Base-by-base conservation (phyloP, 2,888 invertebrate species). In the Megastigmus dorsalis region DNA sequence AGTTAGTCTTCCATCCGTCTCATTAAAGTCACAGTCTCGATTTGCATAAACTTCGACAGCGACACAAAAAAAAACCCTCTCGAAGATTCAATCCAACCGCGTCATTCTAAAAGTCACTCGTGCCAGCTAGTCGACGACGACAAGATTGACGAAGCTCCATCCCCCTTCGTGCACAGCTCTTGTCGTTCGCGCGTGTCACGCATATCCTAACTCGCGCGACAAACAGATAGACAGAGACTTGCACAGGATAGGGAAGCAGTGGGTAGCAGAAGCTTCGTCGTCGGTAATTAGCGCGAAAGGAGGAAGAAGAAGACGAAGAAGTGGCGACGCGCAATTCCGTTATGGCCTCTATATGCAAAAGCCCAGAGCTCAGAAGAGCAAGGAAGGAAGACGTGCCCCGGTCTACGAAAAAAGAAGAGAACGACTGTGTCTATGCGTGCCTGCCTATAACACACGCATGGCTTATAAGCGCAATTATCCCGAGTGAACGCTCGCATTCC, bases 91-190 rank as follows among this genome's bases (percentile, higher is more conserved):
- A 43, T n/a, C 13, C 3, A 38, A 7, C 43, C 4, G 18, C 0
- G n/a, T n/a, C 28, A 69, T 70, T 62, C 45, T 63, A 63, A 72
- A 65, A 72, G 71, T 72, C 65, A 65, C 57, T 60, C 54, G 3
- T 9, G 33, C 13, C 54, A 62, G 15, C 36, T n/a, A 20, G 41
- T 38, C 28, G 10, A 0, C 54, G n/a, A n/a, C n/a, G n/a, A n/a
- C 54, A 18, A 54, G 43, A 43, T 60, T 23, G 60, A 60, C 60
- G 43, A 48, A 10, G 18, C 33, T 45, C 2, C 4, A 1, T 33
- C 45, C 4, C 30, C 18, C 2, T 60, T 3, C 30, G 5, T 10
- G 9, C 43, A 9, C 43, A 41, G 41, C 41, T 15, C 41, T 1
- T 2, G 26, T 30, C 28, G 38, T 9, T n/a, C 54, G 15, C 38